Conservation (phyloP, 2,797 vertebrate species). For the Clarias laeviceps region DNA sequence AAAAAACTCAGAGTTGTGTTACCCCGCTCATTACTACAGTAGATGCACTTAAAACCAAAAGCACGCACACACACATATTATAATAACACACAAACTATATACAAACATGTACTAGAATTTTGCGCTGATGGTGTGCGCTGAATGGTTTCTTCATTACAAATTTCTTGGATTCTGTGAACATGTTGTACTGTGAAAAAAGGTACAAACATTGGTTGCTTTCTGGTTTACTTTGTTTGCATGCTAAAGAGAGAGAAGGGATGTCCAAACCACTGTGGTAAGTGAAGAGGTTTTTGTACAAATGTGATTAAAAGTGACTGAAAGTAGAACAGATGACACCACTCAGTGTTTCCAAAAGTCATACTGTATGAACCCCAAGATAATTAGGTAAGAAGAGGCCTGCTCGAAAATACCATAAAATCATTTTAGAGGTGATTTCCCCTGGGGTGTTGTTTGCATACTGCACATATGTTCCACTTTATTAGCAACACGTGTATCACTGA, state of each 20-base stretch:
- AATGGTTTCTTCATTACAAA: neutral
- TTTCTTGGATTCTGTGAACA: neutral
- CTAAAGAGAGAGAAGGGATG: neutral
- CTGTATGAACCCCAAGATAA: no score
- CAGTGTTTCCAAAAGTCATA: conserved; percentile 19
- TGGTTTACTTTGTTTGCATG: neutral
- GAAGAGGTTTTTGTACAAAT: neutral
- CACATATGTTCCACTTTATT: neutral
- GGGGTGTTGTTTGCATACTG: neutral
- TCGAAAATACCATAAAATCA: neutral
- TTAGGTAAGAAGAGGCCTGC: neutral
- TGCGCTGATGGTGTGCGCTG: neutral
- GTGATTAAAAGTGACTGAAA: neutral
- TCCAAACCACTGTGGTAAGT: neutral
- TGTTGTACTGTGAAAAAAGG: neutral
- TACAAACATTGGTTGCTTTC: no score
- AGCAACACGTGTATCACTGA: neutral
- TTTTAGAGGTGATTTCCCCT: neutral
- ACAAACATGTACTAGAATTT: neutral
- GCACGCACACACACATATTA: neutral
- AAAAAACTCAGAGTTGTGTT: neutral
- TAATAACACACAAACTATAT: neutral
- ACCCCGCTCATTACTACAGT: neutral
- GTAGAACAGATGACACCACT: conserved; percentile 1
- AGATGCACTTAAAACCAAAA: neutral